Base-by-base conservation (phyloP, 2,113 vertebrate species). In the Triplophysa siluroides region DNA sequence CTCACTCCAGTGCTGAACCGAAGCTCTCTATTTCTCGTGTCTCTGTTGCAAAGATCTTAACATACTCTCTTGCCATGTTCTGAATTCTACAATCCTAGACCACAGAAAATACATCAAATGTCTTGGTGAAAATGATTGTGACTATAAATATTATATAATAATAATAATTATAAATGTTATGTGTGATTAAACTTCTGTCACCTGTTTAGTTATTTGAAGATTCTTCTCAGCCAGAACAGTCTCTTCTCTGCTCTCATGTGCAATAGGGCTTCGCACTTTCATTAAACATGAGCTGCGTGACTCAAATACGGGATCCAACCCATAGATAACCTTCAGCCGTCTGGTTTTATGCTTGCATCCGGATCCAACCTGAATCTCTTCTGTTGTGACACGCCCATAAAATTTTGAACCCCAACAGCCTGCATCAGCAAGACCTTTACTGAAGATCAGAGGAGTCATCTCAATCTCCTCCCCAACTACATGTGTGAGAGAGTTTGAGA, bases 381-480 rank as follows among this genome's bases (percentile, higher is more conserved):
- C 94, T 0, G 92, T 95, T 88, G 96, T 93, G 81, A 99, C 93
- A 0, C 97, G 94, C 38, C 97, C 97, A 9, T 97, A 99, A 77
- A 97, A 95, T 87, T 96, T 98, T 65, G 95, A 93, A 9, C 95
- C 96, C 97, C 96, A 98, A 91, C 86, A 93, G 64, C 97, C 95
- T 0, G 92, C 89, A 1, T 97, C 95, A 0, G 94, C 94, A 84
- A 98, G 90, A 71, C 97, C 96, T 92, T 94, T 98, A 1, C 92
- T 94, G 38, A 98, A 98, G 67, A 96, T 88, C 95, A 99, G 91
- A 4, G 96, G 96, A 0, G 95, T 99, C 97, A 99, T 97, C 90
- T 99, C 97, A 2, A 99, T 96, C 90, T 99, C 97, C 88, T 98
- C 97, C 84, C 96, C 97, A 76, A 96, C 97, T 98, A 87, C 29